These are phyloP conservation scores for Helogale parvula DNA, from an alignment of 2,113 vertebrate genomes.

Conservation along the genomic window DNA sequence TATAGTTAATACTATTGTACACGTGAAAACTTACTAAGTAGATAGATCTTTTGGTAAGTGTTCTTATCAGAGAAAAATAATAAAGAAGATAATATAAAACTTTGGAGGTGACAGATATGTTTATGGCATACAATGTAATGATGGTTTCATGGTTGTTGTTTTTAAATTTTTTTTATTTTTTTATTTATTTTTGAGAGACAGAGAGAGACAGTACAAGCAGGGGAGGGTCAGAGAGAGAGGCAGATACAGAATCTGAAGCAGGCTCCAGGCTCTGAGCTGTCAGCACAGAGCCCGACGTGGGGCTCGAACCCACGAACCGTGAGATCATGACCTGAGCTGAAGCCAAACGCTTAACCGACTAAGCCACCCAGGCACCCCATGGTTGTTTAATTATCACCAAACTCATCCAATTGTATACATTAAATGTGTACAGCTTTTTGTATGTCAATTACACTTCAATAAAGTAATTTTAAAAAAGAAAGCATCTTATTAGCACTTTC, in stretches of 20 bases:
- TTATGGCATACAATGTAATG: background rate
- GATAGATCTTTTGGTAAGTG: background rate
- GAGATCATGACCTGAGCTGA: no score
- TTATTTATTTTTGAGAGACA: no score
- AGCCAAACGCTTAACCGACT: no score
- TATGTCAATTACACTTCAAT: background rate
- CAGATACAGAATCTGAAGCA: no score
- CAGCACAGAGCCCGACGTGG: no score
- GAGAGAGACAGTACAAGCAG: no score
- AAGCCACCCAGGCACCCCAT: no score
- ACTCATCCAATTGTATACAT: background rate
- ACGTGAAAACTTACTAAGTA: background rate
- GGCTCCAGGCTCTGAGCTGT: no score
- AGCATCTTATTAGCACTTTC: background rate
- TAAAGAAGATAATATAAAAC: background rate
- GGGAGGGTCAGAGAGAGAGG: no score
- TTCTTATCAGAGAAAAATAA: background rate
- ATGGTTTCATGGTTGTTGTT: background rate
- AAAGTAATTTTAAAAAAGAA: background rate
- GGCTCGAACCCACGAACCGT: no score
- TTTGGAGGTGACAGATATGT: background rate
- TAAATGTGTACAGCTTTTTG: background rate
- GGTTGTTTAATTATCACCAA: background rate
- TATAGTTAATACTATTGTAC: background rate
- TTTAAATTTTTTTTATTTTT: no score